Evolutionary conservation across 2,113 vertebrate species (phyloP), one percentile per base, ranked within the genome.

Genomic region (Parus major): DNA sequence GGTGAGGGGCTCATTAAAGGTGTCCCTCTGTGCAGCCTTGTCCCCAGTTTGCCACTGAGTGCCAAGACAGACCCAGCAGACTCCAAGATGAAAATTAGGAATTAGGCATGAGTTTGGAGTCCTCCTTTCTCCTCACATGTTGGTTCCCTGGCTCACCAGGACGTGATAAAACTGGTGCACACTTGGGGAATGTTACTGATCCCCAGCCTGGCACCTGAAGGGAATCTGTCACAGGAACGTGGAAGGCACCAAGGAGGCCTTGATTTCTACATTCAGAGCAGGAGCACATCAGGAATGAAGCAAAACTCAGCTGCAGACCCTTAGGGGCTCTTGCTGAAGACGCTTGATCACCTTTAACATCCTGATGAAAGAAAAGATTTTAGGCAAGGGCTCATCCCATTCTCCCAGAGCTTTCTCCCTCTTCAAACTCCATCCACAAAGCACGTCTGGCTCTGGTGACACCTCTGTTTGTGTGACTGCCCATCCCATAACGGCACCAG

Each of bases 371-470:
- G 29, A 23, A 78, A 64, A 70, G 16, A 42, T 66, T 39, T 29
- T 5, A 15, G 24, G 28, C 17, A 33, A 52, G 7, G 15, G 31
- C 59, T 86, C 64, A 42, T 57, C 52, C 41, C 57, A 29, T 27
- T 46, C 35, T 31, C 46, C 41, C 57, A 41, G 49, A 64, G 23
- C 44, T n/a, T 82, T 25, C 25, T 35, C 35, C 9, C 19, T 14
- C 15, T 36, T 15, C 50, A 29, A 6, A 13, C 29, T 24, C 33
- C 36, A n/a, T 12, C 52, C 33, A 14, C 28, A 70, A 46, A 41
- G 9, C 28, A 2, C 1, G 0, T 3, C 52, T 18, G 76, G 18
- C 4, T 53, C 33, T 46, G 31, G 14, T 29, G 64, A 25, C 57
- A 8, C 10, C 33, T 6, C 13, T 4, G 2, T 24, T 42, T 20